Percentiles rank a stretch among this genome's conserved stretches.
phyloP scores from a whole-genome alignment of 2,888 invertebrate genomes.

The Megastigmus dorsalis region DNA sequence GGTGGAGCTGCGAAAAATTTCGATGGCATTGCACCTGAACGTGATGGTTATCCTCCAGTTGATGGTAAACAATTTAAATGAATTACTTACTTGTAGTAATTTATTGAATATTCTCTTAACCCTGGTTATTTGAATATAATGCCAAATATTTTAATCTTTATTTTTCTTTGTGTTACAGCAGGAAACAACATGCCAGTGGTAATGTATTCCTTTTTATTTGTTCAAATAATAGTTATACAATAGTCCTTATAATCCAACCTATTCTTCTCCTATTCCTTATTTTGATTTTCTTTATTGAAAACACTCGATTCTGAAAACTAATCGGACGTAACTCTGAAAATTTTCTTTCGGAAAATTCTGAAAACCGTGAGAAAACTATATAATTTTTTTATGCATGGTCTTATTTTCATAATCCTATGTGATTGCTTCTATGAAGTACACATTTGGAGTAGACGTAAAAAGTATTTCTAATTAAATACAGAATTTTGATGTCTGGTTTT shows the following conservation, averaged over 20 bases:
- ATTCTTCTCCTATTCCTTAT: neutral
- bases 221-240: too few relatives aligned
- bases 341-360: neutral
- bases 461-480: conserved; percentile 31
- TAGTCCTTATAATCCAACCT: neutral
- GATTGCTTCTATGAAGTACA: conserved; percentile 12
- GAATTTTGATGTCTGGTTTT: conserved; percentile 45
- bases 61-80: conserved; percentile 43
- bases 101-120: neutral
- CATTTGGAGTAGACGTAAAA: neutral
- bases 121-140: neutral
- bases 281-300: conserved; percentile 15
- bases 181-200: conserved; percentile 74
- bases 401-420: conserved; percentile 1
- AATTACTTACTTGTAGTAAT: too few relatives aligned
- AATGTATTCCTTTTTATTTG: conserved; percentile 68
- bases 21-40: conserved; percentile 68
- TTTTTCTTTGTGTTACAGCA: conserved; percentile 62
- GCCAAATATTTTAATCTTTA: conserved; percentile 22
- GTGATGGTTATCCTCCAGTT: conserved; percentile 69
- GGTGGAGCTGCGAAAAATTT: conserved; percentile 67
- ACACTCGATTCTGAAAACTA: neutral
- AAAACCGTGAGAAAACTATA: neutral
- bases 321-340: neutral
- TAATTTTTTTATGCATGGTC: conserved; percentile 38